Evolutionary conservation across 35 echinoderm and acorn worm species (phyloP).

Genomic region (Stichopus chloronotus): DNA sequence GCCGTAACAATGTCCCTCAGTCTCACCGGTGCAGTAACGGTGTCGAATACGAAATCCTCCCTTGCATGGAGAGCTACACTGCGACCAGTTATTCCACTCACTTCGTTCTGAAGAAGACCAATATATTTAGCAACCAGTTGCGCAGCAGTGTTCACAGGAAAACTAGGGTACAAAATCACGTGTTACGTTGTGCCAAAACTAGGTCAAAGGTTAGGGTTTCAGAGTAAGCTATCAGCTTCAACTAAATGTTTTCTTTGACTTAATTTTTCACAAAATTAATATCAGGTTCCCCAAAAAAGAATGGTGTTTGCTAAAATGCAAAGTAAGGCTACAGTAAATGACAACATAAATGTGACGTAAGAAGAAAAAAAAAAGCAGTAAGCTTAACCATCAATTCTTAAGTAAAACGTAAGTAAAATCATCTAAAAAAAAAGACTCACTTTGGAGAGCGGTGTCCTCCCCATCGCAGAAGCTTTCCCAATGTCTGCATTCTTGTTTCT

Average conservation of each 20-base stretch:
- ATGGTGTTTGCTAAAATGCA: no score
- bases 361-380: no score
- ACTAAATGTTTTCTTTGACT: no score
- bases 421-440: background rate
- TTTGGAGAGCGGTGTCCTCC: background rate
- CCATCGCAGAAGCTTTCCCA: conserved; percentile 48
- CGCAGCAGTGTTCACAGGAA: no score
- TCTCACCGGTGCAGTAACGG: conserved; percentile 62
- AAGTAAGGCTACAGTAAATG: no score
- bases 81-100: conserved; percentile 76
- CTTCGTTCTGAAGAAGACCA: conserved; percentile 48
- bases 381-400: no score
- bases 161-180: background rate
- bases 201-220: no score
- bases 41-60: conserved; percentile 65
- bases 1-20: conserved; percentile 53
- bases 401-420: no score
- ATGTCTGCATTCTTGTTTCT: conserved; percentile 60
- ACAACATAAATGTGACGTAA: no score
- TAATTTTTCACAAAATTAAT: no score
- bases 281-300: no score
- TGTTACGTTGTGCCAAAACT: background rate
- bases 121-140: background rate
- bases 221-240: no score
- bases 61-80: conserved; percentile 72